Conservation (phyloP, 37 sponge, comb jelly and placozoan species). For the Eunapius fragilis region DNA sequence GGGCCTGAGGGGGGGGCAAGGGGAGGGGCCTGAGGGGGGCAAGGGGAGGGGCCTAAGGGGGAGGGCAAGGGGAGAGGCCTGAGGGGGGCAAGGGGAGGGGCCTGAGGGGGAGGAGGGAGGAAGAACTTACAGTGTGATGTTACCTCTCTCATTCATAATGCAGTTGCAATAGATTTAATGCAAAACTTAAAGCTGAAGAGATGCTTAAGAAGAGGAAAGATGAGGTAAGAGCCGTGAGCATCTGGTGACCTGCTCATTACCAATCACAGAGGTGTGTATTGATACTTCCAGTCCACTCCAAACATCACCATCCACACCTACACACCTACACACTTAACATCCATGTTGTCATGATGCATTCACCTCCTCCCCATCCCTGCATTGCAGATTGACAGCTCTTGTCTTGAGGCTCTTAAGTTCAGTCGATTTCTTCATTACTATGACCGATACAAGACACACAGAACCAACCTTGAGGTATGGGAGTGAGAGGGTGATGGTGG, state of each 20-base stretch:
- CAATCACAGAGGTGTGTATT: too few relatives aligned
- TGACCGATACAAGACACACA: constrained; percentile 59
- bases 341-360: not conserved
- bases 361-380: not conserved
- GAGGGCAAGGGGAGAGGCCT: not conserved
- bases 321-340: not conserved
- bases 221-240: constrained; percentile 50
- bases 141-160: not conserved
- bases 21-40: not conserved
- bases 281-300: too few relatives aligned
- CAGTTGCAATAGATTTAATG: constrained; percentile 70
- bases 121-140: not conserved
- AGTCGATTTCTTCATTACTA: constrained; percentile 50
- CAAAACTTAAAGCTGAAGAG: constrained; percentile 46
- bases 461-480: constrained; percentile 42
- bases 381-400: not conserved
- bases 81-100: not conserved
- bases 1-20: not conserved
- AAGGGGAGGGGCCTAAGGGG: not conserved
- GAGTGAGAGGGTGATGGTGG: not conserved
- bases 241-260: constrained; percentile 28
- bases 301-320: not conserved
- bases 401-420: constrained; percentile 37
- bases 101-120: not conserved
- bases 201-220: constrained; percentile 41